phyloP scores from a whole-genome alignment of 2,113 vertebrate species.

The Motacilla alba region DNA sequence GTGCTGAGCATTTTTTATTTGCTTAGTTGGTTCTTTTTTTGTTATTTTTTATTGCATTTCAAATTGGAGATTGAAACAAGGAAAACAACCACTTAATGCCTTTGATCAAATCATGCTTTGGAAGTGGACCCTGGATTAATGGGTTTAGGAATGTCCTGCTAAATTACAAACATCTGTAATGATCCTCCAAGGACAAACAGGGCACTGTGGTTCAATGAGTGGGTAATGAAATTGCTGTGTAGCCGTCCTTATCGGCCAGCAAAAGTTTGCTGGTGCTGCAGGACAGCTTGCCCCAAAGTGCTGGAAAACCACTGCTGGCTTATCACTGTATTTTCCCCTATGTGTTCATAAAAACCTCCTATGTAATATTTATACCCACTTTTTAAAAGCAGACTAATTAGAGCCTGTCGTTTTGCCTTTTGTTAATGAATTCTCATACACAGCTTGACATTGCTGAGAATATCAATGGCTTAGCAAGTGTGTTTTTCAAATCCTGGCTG shows the following conservation, averaged over 20 bases:
- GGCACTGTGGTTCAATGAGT: background rate
- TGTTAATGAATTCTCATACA: background rate
- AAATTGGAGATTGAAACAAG: background rate
- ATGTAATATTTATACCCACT: background rate
- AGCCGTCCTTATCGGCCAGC: background rate
- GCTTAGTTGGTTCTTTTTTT: background rate
- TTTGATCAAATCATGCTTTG: background rate
- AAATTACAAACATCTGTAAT: slow-evolving; percentile 26
- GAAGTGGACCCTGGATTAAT: background rate
- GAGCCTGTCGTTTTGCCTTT: background rate
- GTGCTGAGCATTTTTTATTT: background rate
- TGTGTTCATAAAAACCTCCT: background rate
- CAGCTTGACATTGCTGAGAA: background rate
- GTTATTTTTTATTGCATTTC: background rate
- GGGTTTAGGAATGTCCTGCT: background rate
- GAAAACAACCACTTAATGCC: background rate
- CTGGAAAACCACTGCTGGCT: background rate
- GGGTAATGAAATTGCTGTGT: slow-evolving; percentile 7
- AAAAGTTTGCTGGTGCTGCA: background rate
- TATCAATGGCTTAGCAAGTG: background rate
- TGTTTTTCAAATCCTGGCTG: background rate
- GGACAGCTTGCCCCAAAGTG: background rate
- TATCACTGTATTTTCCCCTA: background rate
- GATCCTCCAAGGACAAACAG: slow-evolving; percentile 11
- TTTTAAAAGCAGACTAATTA: slow-evolving; percentile 12